Evolutionary conservation across 2,888 invertebrate species (phyloP).

Genomic region (Caenorhabditis zanzibari): DNA sequence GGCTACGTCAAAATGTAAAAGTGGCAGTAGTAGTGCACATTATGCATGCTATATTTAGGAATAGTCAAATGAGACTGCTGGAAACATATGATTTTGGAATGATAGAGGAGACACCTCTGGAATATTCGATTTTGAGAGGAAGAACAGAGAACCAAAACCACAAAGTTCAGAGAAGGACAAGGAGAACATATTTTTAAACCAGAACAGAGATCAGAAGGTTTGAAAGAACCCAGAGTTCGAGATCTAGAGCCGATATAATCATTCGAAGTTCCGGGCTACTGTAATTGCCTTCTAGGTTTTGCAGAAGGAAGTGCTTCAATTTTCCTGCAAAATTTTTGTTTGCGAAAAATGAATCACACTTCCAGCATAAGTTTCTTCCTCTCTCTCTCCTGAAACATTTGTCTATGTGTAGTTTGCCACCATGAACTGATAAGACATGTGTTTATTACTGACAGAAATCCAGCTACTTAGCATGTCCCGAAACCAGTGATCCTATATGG

Average conservation of each 20-base stretch:
- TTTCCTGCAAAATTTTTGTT: too few relatives aligned
- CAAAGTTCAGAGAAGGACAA: not conserved
- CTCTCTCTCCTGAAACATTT: not conserved
- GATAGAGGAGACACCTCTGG: constrained; percentile 4
- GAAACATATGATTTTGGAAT: constrained; percentile 47
- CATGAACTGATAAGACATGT: constrained; percentile 24
- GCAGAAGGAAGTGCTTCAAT: too few relatives aligned
- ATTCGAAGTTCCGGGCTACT: too few relatives aligned
- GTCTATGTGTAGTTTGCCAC: not conserved
- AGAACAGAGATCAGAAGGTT: not conserved
- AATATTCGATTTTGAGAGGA: constrained; percentile 19
- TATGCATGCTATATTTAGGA: constrained; percentile 54
- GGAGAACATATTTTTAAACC: not conserved
- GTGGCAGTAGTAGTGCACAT: constrained; percentile 16
- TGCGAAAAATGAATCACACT: not conserved
- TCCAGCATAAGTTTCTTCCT: not conserved
- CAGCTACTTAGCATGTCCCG: constrained; percentile 27
- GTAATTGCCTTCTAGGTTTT: too few relatives aligned
- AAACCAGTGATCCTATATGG: constrained; percentile 16
- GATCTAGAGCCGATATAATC: too few relatives aligned
- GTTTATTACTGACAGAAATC: constrained; percentile 19
- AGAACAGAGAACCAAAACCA: constrained; percentile 44
- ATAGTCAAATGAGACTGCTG: constrained; percentile 33
- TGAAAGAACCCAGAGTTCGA: not conserved
- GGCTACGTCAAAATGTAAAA: constrained; percentile 53